These are phyloP conservation scores for Bucco capensis DNA, from an alignment of 2,113 vertebrate genomes.

Conservation along the genomic window DNA sequence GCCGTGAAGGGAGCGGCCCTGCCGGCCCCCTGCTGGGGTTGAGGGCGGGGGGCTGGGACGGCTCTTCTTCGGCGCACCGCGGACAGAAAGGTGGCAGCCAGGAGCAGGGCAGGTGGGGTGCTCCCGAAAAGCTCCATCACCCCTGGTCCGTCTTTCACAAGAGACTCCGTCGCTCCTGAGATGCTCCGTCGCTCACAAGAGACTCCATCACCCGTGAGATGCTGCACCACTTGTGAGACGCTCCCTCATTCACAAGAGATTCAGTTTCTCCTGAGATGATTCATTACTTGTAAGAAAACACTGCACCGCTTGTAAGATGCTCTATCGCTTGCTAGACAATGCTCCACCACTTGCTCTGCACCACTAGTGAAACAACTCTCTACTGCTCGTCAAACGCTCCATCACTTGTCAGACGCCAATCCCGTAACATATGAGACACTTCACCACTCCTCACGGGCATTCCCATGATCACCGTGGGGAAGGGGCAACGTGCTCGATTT, in stretches of 20 bases:
- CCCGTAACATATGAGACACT: background rate
- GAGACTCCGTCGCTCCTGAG: background rate
- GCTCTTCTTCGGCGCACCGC: too few species aligned
- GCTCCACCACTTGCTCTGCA: background rate
- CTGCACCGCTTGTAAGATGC: accelerated
- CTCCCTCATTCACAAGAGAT: background rate
- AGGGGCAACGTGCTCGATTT: background rate
- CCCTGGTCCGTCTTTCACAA: background rate
- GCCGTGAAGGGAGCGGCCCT: background rate
- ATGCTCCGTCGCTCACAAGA: too few species aligned
- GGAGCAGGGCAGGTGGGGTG: background rate
- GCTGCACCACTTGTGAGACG: background rate
- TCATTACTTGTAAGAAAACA: accelerated
- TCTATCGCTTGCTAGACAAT: background rate
- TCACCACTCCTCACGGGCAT: background rate
- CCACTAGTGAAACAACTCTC: background rate
- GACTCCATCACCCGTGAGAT: too few species aligned
- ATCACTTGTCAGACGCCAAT: background rate
- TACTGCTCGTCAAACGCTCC: background rate
- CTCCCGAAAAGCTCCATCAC: background rate
- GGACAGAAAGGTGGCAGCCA: background rate
- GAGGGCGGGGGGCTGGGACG: background rate
- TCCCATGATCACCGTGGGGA: accelerated
- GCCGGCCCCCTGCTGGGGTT: too few species aligned
- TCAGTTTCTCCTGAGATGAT: background rate